Percentiles rank a stretch among this genome's conserved stretches.
Conservation (phyloP, 2,113 vertebrate genomes). For the Equus quagga region DNA sequence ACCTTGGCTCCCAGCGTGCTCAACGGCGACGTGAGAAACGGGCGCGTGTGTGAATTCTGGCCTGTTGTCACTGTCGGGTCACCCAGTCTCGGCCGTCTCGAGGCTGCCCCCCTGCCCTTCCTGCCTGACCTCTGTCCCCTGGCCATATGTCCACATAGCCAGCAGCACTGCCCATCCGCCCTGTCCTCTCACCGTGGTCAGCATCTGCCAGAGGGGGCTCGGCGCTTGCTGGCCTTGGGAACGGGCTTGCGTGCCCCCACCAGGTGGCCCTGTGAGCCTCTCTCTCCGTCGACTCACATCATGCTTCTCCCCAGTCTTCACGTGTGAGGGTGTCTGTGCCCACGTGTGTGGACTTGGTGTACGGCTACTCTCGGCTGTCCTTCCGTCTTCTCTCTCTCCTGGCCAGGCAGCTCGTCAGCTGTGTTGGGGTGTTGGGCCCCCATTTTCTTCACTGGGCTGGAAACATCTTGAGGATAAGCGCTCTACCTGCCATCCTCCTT, state of each 20-base stretch:
- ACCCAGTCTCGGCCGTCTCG: accelerated
- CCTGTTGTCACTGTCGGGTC: too few species aligned
- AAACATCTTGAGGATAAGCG: background rate
- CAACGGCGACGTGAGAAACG: accelerated
- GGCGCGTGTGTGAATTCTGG: accelerated
- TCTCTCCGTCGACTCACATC: too few species aligned
- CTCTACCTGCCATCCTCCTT: too few species aligned
- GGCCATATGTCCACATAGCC: accelerated
- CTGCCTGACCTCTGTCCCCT: background rate
- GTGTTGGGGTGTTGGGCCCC: background rate
- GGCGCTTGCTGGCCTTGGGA: background rate
- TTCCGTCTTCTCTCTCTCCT: background rate
- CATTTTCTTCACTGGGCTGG: background rate
- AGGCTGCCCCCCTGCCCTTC: background rate
- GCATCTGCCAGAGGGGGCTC: accelerated
- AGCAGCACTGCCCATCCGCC: background rate
- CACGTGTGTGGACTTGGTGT: background rate
- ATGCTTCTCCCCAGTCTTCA: accelerated
- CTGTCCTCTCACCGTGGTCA: accelerated
- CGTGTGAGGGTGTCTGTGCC: background rate
- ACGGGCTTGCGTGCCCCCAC: background rate
- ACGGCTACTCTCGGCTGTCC: accelerated
- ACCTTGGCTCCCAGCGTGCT: accelerated
- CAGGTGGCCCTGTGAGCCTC: background rate
- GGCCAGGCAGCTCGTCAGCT: background rate